Percentiles rank a stretch among this genome's conserved stretches.
These are phyloP conservation scores for Cydia splendana DNA, from an alignment of 1,140 invertebrate genomes.

Conservation along the genomic window DNA sequence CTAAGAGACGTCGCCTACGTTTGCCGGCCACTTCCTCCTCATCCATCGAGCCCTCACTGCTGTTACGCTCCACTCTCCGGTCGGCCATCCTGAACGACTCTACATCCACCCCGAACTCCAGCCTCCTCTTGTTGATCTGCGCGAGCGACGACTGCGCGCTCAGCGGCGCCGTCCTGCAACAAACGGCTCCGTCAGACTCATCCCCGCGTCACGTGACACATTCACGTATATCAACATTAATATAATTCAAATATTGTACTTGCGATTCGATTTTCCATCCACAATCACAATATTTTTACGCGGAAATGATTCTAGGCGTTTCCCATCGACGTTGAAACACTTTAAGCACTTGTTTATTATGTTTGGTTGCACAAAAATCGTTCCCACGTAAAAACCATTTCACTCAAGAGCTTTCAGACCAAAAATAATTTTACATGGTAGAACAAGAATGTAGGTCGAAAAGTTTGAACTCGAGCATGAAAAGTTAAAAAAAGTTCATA, in stretches of 20 bases:
- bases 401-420: constrained; percentile 79
- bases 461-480: constrained; percentile 29
- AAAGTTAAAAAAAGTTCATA: constrained; percentile 32
- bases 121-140: constrained; percentile 76
- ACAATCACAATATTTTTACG: constrained; percentile 80
- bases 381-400: constrained; percentile 80
- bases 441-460: constrained; percentile 32
- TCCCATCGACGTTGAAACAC: constrained; percentile 71
- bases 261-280: constrained; percentile 79
- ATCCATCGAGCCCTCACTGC: constrained; percentile 65
- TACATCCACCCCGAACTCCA: constrained; percentile 77
- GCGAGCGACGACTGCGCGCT: constrained; percentile 69
- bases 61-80: constrained; percentile 55
- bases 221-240: constrained; percentile 45
- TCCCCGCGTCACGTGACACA: constrained; percentile 12
- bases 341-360: constrained; percentile 64
- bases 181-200: constrained; percentile 54
- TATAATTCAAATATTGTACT: constrained; percentile 63
- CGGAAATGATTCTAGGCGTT: constrained; percentile 80
- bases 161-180: constrained; percentile 78
- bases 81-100: constrained; percentile 69
- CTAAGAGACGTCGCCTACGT: constrained; percentile 63
- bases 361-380: constrained; percentile 77
- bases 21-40: constrained; percentile 61
- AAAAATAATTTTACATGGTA: constrained; percentile 51